Percentiles rank a stretch among this genome's conserved stretches.
These are phyloP conservation scores for Atherinosoma microstoma DNA, from an alignment of 2,797 vertebrate genomes.

Conservation along the genomic window DNA sequence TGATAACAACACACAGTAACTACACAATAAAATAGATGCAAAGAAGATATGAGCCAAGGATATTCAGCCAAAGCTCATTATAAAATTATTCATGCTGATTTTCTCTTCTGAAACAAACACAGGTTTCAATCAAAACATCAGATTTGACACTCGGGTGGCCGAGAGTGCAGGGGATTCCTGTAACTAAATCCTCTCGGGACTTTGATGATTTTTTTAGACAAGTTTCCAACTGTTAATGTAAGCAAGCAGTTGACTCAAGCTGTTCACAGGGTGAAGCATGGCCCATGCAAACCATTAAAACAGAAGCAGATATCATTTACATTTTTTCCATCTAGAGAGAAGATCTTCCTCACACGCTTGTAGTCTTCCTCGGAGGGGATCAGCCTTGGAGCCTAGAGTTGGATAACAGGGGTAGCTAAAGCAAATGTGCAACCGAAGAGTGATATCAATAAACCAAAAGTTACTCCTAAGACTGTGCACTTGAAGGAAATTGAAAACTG, in stretches of 20 bases:
- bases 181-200: slow-evolving; percentile 16
- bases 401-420: slow-evolving; percentile 45
- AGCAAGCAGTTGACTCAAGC: slow-evolving; percentile 27
- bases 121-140: background rate
- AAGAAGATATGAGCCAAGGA: slow-evolving; percentile 56
- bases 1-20: slow-evolving; percentile 10
- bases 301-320: slow-evolving; percentile 69
- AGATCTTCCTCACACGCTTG: slow-evolving; percentile 90
- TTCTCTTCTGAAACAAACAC: slow-evolving; percentile 22
- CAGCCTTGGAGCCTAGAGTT: slow-evolving; percentile 80
- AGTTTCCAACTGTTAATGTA: slow-evolving; percentile 11
- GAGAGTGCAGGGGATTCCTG: background rate
- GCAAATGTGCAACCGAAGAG: slow-evolving; percentile 26
- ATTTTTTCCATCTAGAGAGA: slow-evolving; percentile 77
- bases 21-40: slow-evolving; percentile 35
- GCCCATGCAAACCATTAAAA: slow-evolving; percentile 36
- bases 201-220: slow-evolving; percentile 19
- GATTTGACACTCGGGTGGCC: background rate
- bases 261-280: slow-evolving; percentile 19
- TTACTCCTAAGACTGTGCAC: background rate
- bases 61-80: slow-evolving; percentile 4
- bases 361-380: slow-evolving; percentile 87
- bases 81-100: slow-evolving; percentile 2
- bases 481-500: slow-evolving; percentile 17
- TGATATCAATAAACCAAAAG: slow-evolving; percentile 16